Conservation (phyloP, 2,797 vertebrate genomes). For the Chelon auratus region DNA sequence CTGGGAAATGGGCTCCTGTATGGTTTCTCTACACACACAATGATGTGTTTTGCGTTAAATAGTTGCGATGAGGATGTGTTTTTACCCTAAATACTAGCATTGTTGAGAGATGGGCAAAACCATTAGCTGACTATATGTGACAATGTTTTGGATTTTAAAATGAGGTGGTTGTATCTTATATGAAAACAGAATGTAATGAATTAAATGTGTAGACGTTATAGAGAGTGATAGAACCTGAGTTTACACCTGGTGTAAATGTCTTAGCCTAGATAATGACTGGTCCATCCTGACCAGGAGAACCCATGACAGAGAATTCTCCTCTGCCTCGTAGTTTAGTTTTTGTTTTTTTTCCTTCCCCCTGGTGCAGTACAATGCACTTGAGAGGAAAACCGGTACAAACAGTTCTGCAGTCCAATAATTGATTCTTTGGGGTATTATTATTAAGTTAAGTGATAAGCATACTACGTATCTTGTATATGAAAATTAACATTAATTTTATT, state of each 20-base stretch:
- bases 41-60: conserved; percentile 32
- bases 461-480: conserved; percentile 56
- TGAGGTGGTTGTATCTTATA: neutral
- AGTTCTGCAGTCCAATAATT: conserved; percentile 39
- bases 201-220: neutral
- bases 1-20: conserved; percentile 40
- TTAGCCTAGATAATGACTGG: conserved; percentile 19
- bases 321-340: conserved; percentile 29
- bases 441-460: conserved; percentile 52
- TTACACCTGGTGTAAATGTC: conserved; percentile 41
- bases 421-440: conserved; percentile 41
- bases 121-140: conserved; percentile 2
- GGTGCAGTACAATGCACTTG: conserved; percentile 24
- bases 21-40: conserved; percentile 26
- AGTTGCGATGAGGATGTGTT: conserved; percentile 12
- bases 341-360: conserved; percentile 9
- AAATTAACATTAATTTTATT: conserved; percentile 55
- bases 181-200: conserved; percentile 17
- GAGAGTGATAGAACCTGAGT: conserved; percentile 23
- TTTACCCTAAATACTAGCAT: conserved; percentile 12
- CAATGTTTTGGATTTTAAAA: neutral
- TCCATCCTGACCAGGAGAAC: conserved; percentile 26
- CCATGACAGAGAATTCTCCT: conserved; percentile 38
- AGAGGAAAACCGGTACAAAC: conserved; percentile 33
- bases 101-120: conserved; percentile 4